Base-by-base conservation (phyloP, 1,140 invertebrate species). In the Drosophila serrata region DNA sequence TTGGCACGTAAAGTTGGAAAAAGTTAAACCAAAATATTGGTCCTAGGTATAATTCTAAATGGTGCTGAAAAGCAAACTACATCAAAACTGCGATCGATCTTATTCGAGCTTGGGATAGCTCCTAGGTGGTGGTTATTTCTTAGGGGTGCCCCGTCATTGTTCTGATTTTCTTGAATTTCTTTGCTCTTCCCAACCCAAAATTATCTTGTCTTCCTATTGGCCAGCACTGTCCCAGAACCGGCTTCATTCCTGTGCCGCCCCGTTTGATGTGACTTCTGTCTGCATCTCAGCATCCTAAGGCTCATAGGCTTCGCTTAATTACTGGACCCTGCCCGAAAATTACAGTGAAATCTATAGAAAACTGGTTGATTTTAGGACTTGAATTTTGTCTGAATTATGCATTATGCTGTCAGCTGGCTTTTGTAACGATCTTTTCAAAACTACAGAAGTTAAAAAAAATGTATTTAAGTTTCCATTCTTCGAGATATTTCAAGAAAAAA, bases 241-340 rank as follows among this genome's bases (percentile, higher is more conserved):
- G 51, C 42, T 53, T 51, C 17, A 31, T 35, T 37, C 12, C 8
- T 29, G 24, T 4, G n/a, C 33, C 35, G 27, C 33, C 17, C n/a
- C 64, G 46, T 63, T 73, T 73, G 43, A 39, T 46, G 24, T 88
- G 84, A 90, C 81, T 90, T 81, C 77, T 90, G 69, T 84, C 85
- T 75, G 56, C 85, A 67, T 51, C 78, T 69, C 65, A 60, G 69
- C 68, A 67, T 81, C 77, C 42, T 13, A 37, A 22, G 40, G 31
- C 37, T 37, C 31, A n/a, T n/a, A 57, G 55, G 75, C 69, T 90
- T 62, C 69, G 46, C 77, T 73, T 90, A 88, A 90, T 88, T 90
- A 35, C 67, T 69, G 63, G 46, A 79, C 70, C 65, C 42, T 15
- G 39, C 13, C 8, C 12, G 9, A 45, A 63, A 33, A 53, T 37